phyloP scores from a whole-genome alignment of 2,888 invertebrate genomes.

The Xestobium rufovillosum region DNA sequence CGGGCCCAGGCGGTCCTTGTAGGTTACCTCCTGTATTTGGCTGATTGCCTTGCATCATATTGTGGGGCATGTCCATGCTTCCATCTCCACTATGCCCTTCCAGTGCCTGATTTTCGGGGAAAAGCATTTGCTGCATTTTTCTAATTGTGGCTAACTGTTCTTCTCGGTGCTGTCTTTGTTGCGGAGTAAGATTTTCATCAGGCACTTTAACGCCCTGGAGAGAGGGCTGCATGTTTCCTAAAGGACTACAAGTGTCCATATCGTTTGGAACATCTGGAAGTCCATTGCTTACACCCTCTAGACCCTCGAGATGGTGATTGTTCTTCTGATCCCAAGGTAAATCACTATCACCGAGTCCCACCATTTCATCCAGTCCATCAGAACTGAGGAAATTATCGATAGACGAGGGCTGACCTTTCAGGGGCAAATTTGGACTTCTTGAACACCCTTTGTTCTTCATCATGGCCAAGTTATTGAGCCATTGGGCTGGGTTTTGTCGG shows the following conservation, averaged over 20 bases:
- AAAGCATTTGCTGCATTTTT: constrained; percentile 89
- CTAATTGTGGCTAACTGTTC: constrained; percentile 84
- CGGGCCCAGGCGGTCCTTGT: constrained; percentile 16
- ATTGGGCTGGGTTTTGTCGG: constrained; percentile 74
- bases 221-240: constrained; percentile 51
- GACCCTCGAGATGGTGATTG: constrained; percentile 39
- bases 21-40: constrained; percentile 19
- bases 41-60: constrained; percentile 24
- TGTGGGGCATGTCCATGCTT: constrained; percentile 16
- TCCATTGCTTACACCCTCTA: constrained; percentile 42
- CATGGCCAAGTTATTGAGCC: constrained; percentile 71
- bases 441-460: constrained; percentile 63
- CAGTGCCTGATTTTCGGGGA: constrained; percentile 63
- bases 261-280: constrained; percentile 40
- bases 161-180: constrained; percentile 89
- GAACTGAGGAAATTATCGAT: constrained; percentile 40
- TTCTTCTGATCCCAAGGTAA: constrained; percentile 48
- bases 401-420: constrained; percentile 33
- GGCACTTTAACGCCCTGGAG: constrained; percentile 79
- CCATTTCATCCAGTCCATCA: constrained; percentile 43
- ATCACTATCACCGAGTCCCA: constrained; percentile 40
- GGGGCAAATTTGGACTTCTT: constrained; percentile 45
- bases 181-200: constrained; percentile 92
- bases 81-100: constrained; percentile 30
- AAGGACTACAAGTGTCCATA: constrained; percentile 47